These are phyloP conservation scores for Brachionus calyciflorus DNA, from an alignment of 1,140 invertebrate genomes.

Conservation along the genomic window DNA sequence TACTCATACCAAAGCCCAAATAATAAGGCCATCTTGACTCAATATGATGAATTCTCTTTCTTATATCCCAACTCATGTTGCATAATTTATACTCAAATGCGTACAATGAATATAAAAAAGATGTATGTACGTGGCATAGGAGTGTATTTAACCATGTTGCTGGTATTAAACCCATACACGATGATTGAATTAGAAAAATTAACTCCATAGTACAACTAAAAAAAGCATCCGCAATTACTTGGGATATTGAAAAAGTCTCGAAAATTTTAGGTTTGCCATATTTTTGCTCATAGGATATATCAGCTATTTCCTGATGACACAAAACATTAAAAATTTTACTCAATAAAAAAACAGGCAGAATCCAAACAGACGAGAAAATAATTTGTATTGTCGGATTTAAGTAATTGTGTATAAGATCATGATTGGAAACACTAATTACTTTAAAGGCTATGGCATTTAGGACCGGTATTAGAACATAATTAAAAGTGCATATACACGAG, in stretches of 20 bases:
- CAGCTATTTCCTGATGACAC: conserved; percentile 42
- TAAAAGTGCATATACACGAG: conserved; percentile 39
- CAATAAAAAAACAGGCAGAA: conserved; percentile 26
- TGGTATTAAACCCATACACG: conserved; percentile 3
- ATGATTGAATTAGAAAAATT: conserved; percentile 31
- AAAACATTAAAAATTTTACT: conserved; percentile 43
- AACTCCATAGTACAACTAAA: conserved; percentile 39
- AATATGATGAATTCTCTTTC: conserved; percentile 35
- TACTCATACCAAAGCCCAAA: conserved; percentile 35
- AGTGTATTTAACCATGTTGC: not conserved
- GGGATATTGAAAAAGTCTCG: not conserved
- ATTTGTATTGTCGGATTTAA: conserved; percentile 35
- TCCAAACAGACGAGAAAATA: conserved; percentile 41
- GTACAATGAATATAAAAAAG: conserved; percentile 40
- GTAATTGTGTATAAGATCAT: conserved; percentile 7
- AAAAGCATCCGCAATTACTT: conserved; percentile 32
- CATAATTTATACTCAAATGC: conserved; percentile 44
- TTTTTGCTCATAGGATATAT: conserved; percentile 34
- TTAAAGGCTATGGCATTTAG: conserved; percentile 29
- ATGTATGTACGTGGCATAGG: conserved; percentile 3
- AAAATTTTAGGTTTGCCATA: conserved; percentile 28
- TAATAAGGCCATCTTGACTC: conserved; percentile 43
- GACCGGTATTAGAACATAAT: conserved; percentile 30
- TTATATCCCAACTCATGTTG: conserved; percentile 37
- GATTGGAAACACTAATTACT: conserved; percentile 20